Conservation (phyloP, 2,888 invertebrate genomes). For the Lagria hirta region DNA sequence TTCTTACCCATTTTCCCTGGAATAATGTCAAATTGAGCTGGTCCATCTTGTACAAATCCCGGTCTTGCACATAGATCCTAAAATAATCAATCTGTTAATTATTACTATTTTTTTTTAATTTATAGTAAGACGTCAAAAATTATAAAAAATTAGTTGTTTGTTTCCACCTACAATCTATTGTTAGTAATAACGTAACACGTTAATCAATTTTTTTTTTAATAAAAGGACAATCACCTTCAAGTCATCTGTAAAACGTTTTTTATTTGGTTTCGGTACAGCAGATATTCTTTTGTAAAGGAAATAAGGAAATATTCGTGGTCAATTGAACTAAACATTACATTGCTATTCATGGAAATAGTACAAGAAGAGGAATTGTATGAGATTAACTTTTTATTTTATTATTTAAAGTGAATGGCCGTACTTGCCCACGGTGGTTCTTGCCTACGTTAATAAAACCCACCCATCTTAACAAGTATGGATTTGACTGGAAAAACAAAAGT, state of each 20-base stretch:
- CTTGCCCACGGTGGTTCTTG: constrained; percentile 28
- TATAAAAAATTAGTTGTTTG: neutral
- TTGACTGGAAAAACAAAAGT: too few relatives aligned
- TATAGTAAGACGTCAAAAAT: neutral
- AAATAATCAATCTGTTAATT: constrained; percentile 44
- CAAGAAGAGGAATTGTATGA: constrained; percentile 20
- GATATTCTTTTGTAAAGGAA: too few relatives aligned
- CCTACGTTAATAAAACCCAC: too few relatives aligned
- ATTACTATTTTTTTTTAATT: too few relatives aligned
- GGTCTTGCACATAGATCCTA: constrained; percentile 78
- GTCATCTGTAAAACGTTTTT: too few relatives aligned
- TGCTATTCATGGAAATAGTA: constrained; percentile 16
- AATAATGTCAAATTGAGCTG: constrained; percentile 78
- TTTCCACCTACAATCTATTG: too few relatives aligned
- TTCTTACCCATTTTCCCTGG: constrained; percentile 89
- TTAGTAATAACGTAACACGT: too few relatives aligned
- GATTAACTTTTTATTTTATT: constrained; percentile 17
- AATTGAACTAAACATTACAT: constrained; percentile 14
- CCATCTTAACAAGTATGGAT: too few relatives aligned
- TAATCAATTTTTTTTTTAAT: too few relatives aligned
- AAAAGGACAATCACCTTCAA: too few relatives aligned
- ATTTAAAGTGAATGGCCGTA: constrained; percentile 29
- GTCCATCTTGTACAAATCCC: constrained; percentile 77
- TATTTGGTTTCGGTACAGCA: too few relatives aligned
- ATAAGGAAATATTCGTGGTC: too few relatives aligned